Evolutionary conservation across 23 tunicate species (phyloP).

Genomic region (Diplosoma virens): DNA sequence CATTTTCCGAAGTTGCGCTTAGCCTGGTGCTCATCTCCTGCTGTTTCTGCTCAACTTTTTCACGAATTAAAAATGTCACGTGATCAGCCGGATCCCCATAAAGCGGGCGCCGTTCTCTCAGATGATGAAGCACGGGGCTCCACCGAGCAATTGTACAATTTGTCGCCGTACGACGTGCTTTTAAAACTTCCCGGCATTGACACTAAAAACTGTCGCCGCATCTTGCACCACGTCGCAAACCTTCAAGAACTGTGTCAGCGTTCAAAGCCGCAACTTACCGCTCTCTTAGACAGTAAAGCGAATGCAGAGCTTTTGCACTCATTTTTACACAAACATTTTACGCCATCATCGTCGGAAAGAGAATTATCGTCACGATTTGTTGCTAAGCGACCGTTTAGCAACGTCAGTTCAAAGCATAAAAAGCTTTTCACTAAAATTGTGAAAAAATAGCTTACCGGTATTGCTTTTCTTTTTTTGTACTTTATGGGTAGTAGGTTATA

Average conservation of each 20-base stretch:
- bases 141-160: slow-evolving; percentile 33
- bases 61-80: slow-evolving; percentile 64
- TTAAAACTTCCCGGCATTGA: slow-evolving; percentile 87
- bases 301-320: slow-evolving; percentile 40
- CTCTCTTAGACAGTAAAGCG: slow-evolving; percentile 48
- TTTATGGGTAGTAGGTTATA: no score
- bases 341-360: neutral
- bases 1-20: slow-evolving; percentile 90
- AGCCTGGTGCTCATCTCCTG: slow-evolving; percentile 91
- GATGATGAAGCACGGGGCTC: slow-evolving; percentile 17
- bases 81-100: slow-evolving; percentile 62
- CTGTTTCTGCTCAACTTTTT: slow-evolving; percentile 69
- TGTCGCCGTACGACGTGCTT: slow-evolving; percentile 69
- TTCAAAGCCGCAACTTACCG: slow-evolving; percentile 31
- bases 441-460: neutral
- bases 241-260: slow-evolving; percentile 50
- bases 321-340: slow-evolving; percentile 6
- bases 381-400: slow-evolving; percentile 11
- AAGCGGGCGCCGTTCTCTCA: slow-evolving; percentile 45
- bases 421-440: neutral
- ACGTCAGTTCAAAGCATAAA: neutral
- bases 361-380: neutral
- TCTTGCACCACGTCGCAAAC: slow-evolving; percentile 70
- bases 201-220: slow-evolving; percentile 54
- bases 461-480: no score